Percentiles rank a stretch among this genome's conserved stretches.
Conservation (phyloP, 2,888 invertebrate species). For the Campoplex nolae region DNA sequence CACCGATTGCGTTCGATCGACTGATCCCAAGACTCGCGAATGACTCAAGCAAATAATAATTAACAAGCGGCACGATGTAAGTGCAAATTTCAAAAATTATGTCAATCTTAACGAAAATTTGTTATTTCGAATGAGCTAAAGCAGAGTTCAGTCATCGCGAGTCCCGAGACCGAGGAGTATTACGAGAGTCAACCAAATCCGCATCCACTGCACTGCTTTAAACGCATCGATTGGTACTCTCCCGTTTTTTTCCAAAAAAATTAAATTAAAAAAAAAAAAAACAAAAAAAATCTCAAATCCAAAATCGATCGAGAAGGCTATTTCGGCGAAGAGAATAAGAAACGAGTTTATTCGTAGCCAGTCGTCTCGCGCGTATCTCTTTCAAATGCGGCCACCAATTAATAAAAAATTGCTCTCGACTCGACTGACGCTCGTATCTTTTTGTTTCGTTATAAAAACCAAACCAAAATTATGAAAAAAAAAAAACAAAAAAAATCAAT, state of each 20-base stretch:
- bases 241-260: slow-evolving; percentile 61
- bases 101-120: too few relatives aligned
- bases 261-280: neutral
- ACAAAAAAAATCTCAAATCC: neutral
- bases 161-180: slow-evolving; percentile 67
- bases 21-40: slow-evolving; percentile 70
- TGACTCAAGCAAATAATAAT: slow-evolving; percentile 40
- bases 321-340: neutral
- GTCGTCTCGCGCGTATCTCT: neutral
- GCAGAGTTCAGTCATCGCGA: slow-evolving; percentile 60
- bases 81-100: too few relatives aligned
- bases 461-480: neutral
- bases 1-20: slow-evolving; percentile 74
- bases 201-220: neutral
- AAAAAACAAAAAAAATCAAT: slow-evolving; percentile 15
- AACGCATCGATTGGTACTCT: slow-evolving; percentile 44
- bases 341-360: neutral
- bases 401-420: slow-evolving; percentile 68
- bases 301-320: neutral
- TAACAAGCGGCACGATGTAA: neutral
- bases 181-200: slow-evolving; percentile 54
- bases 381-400: slow-evolving; percentile 23
- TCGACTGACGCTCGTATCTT: slow-evolving; percentile 67
- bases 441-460: slow-evolving; percentile 17
- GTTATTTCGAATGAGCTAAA: too few relatives aligned